Evolutionary conservation across 2,888 invertebrate genomes (phyloP).

Genomic region (Archips xylosteana): DNA sequence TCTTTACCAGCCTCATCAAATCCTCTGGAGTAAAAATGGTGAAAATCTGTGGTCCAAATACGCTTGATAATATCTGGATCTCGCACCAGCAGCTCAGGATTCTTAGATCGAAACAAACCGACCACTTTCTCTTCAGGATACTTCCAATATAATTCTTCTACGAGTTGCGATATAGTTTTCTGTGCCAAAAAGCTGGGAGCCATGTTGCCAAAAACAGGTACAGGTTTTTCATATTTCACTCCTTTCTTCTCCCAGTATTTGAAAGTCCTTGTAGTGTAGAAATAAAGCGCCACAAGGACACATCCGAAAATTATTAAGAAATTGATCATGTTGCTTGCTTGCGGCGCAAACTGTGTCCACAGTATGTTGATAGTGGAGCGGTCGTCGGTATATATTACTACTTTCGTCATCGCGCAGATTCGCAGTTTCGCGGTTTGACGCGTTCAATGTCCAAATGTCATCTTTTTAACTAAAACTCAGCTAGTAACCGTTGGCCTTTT

Average conservation of each 20-base stretch:
- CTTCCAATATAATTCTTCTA: slow-evolving; percentile 25
- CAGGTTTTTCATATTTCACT: slow-evolving; percentile 26
- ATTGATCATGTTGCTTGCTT: slow-evolving; percentile 2
- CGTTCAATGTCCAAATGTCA: background rate
- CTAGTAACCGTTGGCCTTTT: too few species aligned
- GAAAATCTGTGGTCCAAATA: slow-evolving; percentile 29
- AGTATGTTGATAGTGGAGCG: background rate
- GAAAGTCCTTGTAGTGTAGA: slow-evolving; percentile 28
- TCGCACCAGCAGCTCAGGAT: slow-evolving; percentile 32
- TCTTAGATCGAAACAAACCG: slow-evolving; percentile 23
- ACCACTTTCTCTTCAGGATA: slow-evolving; percentile 34
- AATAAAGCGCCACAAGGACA: slow-evolving; percentile 19
- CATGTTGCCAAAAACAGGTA: slow-evolving; percentile 35
- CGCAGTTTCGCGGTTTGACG: background rate
- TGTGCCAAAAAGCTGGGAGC: slow-evolving; percentile 5
- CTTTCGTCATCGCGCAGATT: background rate
- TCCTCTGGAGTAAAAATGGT: slow-evolving; percentile 24
- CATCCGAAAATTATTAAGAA: slow-evolving; percentile 2
- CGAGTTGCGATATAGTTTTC: slow-evolving; percentile 24
- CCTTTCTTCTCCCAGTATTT: slow-evolving; percentile 31
- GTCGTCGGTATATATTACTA: background rate
- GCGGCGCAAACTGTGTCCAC: background rate
- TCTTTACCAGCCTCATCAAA: background rate
- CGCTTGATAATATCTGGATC: slow-evolving; percentile 31
- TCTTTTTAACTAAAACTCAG: background rate